phyloP scores from a whole-genome alignment of 1,140 invertebrate species.

The Probaryconus sp. region DNA sequence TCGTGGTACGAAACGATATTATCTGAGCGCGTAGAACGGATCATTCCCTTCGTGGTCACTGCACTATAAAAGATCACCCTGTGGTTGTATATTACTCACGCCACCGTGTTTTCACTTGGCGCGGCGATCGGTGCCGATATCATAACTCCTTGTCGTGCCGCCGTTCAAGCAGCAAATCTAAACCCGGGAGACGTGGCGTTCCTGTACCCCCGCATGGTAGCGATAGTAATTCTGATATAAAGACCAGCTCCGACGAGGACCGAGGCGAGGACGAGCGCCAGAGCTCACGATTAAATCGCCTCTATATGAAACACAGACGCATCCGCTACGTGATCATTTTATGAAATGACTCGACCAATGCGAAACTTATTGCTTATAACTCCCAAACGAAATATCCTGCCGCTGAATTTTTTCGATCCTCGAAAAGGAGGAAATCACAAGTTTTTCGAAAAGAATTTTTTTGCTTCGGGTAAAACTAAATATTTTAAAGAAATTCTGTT shows the following conservation, averaged over 20 bases:
- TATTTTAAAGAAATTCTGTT: too few species aligned
- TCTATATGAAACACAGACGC: slow-evolving; percentile 45
- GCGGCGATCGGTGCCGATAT: slow-evolving; percentile 77
- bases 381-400: too few species aligned
- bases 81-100: slow-evolving; percentile 78
- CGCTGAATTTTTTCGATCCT: too few species aligned
- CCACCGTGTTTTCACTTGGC: slow-evolving; percentile 78
- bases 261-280: slow-evolving; percentile 27
- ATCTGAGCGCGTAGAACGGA: slow-evolving; percentile 71
- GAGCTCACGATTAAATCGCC: slow-evolving; percentile 48
- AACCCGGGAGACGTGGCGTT: slow-evolving; percentile 60
- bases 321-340: slow-evolving; percentile 40
- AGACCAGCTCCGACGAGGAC: slow-evolving; percentile 53
- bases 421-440: too few species aligned
- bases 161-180: slow-evolving; percentile 72
- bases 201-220: slow-evolving; percentile 55
- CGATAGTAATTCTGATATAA: slow-evolving; percentile 74
- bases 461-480: too few species aligned
- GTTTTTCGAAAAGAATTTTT: too few species aligned
- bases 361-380: slow-evolving; percentile 37
- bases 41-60: slow-evolving; percentile 72
- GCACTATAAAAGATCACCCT: slow-evolving; percentile 75
- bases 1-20: slow-evolving; percentile 71
- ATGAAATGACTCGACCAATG: slow-evolving; percentile 9
- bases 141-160: slow-evolving; percentile 78